Evolutionary conservation across 2,797 vertebrate genomes (phyloP), one percentile per base, ranked within the genome.

Genomic region (Alosa sapidissima): DNA sequence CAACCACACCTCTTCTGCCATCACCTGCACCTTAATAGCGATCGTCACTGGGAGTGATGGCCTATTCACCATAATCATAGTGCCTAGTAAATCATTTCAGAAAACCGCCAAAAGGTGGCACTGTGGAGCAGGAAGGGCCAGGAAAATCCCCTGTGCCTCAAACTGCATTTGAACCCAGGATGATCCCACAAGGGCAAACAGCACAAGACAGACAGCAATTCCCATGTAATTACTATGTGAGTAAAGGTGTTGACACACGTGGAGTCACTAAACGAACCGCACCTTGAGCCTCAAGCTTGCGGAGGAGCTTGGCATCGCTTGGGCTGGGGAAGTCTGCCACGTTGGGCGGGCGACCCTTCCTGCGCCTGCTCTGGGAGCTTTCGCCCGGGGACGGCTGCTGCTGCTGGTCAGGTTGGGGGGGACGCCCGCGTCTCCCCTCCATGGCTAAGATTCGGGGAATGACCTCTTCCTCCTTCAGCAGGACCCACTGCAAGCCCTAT

Each of bases 231-330:
- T 47, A 45, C 36, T 78, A 3, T 45, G 72, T 45, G 36, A 45
- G 72, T 21, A 19, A n/a, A 78, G 72, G 72, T 47, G 72, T 45
- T 5, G 72, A 19, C 72, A 78, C 41, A 7, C 19, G n/a, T 21
- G 36, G 6, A 16, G 16, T 21, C 1, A 10, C 65, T 41, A 72
- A 72, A 72, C 65, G 45, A 78, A 78, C 36, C 72, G 41, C 72
- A 99, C 98, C 97, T 95, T 99, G 98, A 84, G 98, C 98, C 89
- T 99, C 96, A 52, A 98, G 95, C 92, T 97, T 98, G 86, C 97
- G 95, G 47, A 97, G 87, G 8, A 99, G 92, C 91, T 98, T 99
- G n/a, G 96, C 94, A 82, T 97, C 96, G 0, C 91, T 92, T 49
- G 88, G 93, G 87, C 96, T 96, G 72, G 96, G 94, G 82, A 95